Percentiles rank a stretch among this genome's conserved stretches.
Conservation (phyloP, 2,888 invertebrate genomes). For the Coenonympha arcania region DNA sequence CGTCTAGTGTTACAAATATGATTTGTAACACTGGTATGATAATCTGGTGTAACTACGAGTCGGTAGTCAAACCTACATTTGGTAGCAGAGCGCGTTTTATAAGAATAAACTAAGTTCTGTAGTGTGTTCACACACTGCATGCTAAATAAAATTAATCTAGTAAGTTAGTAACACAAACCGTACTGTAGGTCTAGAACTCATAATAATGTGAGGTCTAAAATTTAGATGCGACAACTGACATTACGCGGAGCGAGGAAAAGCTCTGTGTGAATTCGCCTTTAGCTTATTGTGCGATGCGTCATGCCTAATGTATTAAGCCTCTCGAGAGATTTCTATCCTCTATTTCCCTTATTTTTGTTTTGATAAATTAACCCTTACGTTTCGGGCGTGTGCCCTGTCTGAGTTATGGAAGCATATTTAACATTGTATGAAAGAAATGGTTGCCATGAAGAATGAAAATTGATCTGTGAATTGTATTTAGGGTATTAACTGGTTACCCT, state of each 20-base stretch:
- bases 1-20: too few relatives aligned
- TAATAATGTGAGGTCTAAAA: too few relatives aligned
- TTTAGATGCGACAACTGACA: background rate
- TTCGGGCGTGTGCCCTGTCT: background rate
- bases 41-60: too few relatives aligned
- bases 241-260: background rate
- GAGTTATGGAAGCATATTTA: background rate
- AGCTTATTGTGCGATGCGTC: slow-evolving; percentile 8
- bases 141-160: background rate
- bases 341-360: slow-evolving; percentile 9
- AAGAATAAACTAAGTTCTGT: too few relatives aligned
- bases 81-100: too few relatives aligned
- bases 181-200: too few relatives aligned
- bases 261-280: background rate
- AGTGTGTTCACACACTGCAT: too few relatives aligned
- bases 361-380: slow-evolving; percentile 6
- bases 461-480: background rate
- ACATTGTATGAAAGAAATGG: background rate
- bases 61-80: too few relatives aligned
- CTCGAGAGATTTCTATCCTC: slow-evolving; percentile 6
- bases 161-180: background rate
- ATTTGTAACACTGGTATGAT: too few relatives aligned
- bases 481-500: too few relatives aligned
- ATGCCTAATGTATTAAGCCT: slow-evolving; percentile 10
- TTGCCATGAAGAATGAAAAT: background rate